Evolutionary conservation across 2,113 vertebrate genomes (phyloP), one percentile per base, ranked within the genome.

Genomic region (Mirza zaza): DNA sequence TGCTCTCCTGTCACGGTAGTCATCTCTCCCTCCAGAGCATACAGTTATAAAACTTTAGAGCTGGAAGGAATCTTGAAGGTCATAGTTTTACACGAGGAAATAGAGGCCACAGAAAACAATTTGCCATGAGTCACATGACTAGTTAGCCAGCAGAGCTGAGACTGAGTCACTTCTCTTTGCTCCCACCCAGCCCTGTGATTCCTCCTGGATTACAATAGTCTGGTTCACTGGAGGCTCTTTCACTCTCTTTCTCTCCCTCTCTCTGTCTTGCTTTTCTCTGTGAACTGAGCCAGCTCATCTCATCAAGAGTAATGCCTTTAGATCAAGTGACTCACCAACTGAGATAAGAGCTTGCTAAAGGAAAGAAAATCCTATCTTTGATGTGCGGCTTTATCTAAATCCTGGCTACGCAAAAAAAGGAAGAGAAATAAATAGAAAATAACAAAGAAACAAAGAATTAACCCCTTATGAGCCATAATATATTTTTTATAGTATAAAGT

Each of bases 331-430:
- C 70, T 90, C 84, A 87, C 27, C 55, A 91, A 25, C 27, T 23
- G 17, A 68, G 82, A 79, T 67, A 93, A 87, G 76, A 75, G 21
- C 57, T 87, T 87, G 48, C 55, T 84, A 45, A 73, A 67, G 55
- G 76, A 84, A 84, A 88, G 76, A 80, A 91, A 79, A 92, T 25
- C 34, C 48, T 59, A 15, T 81, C 76, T 91, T 68, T 92, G 57
- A 77, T 91, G n/a, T 67, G 61, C n/a, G 42, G 21, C 29, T 73
- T 84, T 75, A 73, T 84, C n/a, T 39, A 87, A 96, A 91, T 84
- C 39, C 29, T 61, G 8, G 18, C 21, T 71, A 63, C 6, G 18
- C 23, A 68, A 68, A 34, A 63, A 79, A 36, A 21, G 3, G 2
- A 15, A 68, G 52, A 77, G 70, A 18, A 20, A 36, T 9, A 65